Percentiles rank a stretch among this genome's conserved stretches.
Evolutionary conservation across 2,797 vertebrate genomes (phyloP).

Genomic region (Liasis olivaceus): DNA sequence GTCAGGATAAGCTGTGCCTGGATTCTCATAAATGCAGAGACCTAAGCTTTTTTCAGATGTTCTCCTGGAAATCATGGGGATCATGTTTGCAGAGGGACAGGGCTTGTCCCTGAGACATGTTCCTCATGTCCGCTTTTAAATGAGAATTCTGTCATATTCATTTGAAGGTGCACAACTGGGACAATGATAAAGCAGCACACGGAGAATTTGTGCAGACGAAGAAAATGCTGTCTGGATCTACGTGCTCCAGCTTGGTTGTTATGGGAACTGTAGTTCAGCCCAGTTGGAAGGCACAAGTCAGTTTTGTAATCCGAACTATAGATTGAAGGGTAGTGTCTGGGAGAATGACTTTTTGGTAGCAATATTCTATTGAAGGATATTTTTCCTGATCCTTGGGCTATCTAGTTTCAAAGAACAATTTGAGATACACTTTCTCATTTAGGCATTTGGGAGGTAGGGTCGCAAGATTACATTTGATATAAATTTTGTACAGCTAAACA

Average conservation of each 20-base stretch:
- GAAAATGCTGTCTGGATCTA: background rate
- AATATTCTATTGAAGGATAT: no score
- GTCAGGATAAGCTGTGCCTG: background rate
- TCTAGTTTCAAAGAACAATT: background rate
- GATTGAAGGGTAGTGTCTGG: background rate
- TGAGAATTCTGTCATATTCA: background rate
- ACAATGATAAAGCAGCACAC: background rate
- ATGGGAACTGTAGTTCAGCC: background rate
- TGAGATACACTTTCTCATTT: background rate
- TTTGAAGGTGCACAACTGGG: background rate
- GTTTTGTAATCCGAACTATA: background rate
- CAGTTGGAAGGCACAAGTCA: background rate
- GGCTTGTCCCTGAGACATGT: background rate
- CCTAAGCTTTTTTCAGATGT: background rate
- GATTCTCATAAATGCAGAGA: background rate
- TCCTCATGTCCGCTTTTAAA: background rate
- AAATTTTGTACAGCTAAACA: background rate
- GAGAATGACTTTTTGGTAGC: background rate
- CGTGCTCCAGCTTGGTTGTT: background rate
- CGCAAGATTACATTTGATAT: background rate
- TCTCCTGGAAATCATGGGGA: background rate
- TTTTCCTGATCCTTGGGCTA: background rate
- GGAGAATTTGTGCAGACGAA: background rate
- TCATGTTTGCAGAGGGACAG: background rate
- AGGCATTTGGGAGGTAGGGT: background rate